Base-by-base conservation (phyloP, 1,140 invertebrate genomes). In the Drosophila miranda region DNA sequence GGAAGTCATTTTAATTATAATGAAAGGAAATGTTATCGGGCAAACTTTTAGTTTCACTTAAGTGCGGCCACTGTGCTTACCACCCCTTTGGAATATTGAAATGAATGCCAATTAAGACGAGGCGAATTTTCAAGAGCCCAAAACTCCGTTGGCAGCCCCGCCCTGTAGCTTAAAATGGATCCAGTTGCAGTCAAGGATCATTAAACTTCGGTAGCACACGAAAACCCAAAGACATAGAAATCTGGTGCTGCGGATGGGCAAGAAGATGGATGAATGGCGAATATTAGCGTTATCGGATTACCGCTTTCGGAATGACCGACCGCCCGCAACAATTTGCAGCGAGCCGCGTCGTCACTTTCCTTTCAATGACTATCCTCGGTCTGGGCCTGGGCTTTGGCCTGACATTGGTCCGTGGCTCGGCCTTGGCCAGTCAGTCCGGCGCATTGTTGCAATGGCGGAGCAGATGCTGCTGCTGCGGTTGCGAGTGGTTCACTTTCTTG, bases 131-230 rank as follows among this genome's bases (percentile, higher is more conserved):
- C 14, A 30, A 8, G 55, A 38, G 55, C 55, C 43, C 48, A 19
- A 28, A 9, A 46, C 23, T 69, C 69, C 46, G 59, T 46, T 51
- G 52, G 70, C 60, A 19, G 63, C 34, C 34, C 34, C 34, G 34
- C 58, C 41, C 62, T 42, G 42, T 26, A 38, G 44, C 67, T 73
- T 69, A 69, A 73, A 64, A 6, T 68, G 68, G 68, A 84, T 87
- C 81, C 77, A 77, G 73, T 77, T 87, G 82, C 69, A 78, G 82
- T 87, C 83, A 86, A 82, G 82, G 82, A 86, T 87, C 82, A 86
- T 86, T 86, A 86, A 87, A 86, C 82, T 82, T 68, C 19, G 26
- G 54, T 44, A 60, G 54, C 54, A 63, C 58, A 55, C 67, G 38
- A 43, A 57, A 26, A 53, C 44, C 48, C 41, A 69, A 43, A 46